Conservation (phyloP, 2,888 invertebrate species). For the Linhomoeus sp. region DNA sequence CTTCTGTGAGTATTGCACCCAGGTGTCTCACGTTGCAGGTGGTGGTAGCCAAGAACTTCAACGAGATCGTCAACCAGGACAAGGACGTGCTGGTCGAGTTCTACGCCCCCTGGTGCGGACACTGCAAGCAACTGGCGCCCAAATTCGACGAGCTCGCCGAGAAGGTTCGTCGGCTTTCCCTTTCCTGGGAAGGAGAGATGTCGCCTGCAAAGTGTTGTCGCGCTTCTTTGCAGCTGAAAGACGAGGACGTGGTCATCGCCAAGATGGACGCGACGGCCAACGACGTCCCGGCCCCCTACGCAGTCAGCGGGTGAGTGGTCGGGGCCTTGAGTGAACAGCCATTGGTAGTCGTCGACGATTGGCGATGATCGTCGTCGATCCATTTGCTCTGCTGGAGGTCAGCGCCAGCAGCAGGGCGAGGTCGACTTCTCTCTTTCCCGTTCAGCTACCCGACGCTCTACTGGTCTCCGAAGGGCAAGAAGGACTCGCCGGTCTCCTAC, state of each 20-base stretch:
- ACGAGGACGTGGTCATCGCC: constrained; percentile 66
- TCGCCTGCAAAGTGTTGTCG: background rate
- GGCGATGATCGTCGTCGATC: too few species aligned
- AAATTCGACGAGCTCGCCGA: constrained; percentile 72
- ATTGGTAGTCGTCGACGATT: too few species aligned
- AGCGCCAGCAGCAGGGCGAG: too few species aligned
- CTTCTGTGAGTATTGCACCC: too few species aligned
- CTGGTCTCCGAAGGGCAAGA: constrained; percentile 68
- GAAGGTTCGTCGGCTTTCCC: constrained; percentile 23
- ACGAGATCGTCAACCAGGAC: constrained; percentile 69
- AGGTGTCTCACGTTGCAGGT: too few species aligned
- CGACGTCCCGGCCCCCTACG: constrained; percentile 72
- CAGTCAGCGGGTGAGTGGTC: constrained; percentile 55
- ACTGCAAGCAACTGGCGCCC: constrained; percentile 87
- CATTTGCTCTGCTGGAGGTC: too few species aligned
- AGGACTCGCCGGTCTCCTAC: constrained; percentile 33
- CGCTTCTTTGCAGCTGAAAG: constrained; percentile 42
- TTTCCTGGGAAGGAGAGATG: background rate
- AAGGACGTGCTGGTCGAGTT: constrained; percentile 91
- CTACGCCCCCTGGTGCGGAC: constrained; percentile 98
- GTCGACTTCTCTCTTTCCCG: too few species aligned
- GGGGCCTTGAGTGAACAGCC: too few species aligned
- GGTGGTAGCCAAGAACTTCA: constrained; percentile 90
- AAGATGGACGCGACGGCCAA: constrained; percentile 98
- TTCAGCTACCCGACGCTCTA: constrained; percentile 74